Conservation (phyloP, 1,140 invertebrate genomes). For the Mactra quadrangularis region DNA sequence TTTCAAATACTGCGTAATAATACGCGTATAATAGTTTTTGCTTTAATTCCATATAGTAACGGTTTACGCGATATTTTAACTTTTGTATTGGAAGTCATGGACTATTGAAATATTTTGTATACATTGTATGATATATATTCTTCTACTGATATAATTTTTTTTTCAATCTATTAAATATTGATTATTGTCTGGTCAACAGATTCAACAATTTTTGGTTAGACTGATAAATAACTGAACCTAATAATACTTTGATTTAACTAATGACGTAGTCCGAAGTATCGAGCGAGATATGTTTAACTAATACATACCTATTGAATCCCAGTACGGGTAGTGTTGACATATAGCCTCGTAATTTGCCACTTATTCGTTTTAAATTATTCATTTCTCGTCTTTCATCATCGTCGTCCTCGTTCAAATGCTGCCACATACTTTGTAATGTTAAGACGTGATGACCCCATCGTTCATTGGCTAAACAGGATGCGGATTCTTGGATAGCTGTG, state of each 20-base stretch:
- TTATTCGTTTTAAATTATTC: background rate
- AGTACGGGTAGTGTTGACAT: background rate
- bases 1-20: background rate
- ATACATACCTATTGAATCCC: constrained; percentile 38
- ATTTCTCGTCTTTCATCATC: background rate
- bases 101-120: too few species aligned
- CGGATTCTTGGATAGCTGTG: background rate
- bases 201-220: too few species aligned
- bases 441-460: background rate
- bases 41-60: background rate
- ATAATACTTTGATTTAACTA: too few species aligned
- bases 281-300: too few species aligned
- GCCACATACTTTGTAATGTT: background rate
- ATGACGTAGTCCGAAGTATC: too few species aligned
- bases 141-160: too few species aligned
- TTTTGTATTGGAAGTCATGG: too few species aligned
- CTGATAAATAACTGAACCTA: too few species aligned
- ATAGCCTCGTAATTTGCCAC: background rate
- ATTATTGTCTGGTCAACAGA: too few species aligned
- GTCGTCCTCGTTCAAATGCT: background rate
- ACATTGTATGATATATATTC: too few species aligned
- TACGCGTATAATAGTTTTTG: background rate
- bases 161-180: too few species aligned
- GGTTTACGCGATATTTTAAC: too few species aligned
- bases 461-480: background rate